Conservation (phyloP, 1,140 invertebrate species). For the Idris sp. region DNA sequence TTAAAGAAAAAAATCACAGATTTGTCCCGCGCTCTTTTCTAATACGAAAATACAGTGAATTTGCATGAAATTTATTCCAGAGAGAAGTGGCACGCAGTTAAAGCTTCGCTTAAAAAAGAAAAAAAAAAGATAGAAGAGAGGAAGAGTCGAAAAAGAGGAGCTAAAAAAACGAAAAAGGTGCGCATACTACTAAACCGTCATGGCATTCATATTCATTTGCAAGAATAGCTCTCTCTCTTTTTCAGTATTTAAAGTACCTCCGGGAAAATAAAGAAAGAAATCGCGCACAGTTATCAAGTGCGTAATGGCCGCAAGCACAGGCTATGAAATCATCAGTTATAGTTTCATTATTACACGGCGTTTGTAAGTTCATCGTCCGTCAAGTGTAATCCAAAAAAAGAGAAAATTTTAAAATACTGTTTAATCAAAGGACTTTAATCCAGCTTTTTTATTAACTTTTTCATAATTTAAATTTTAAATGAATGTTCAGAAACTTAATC, state of each 20-base stretch:
- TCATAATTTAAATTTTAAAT: no score
- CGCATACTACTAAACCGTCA: constrained; percentile 53
- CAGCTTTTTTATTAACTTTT: no score
- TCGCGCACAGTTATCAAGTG: constrained; percentile 51
- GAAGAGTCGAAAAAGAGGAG: constrained; percentile 2
- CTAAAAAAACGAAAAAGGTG: constrained; percentile 20
- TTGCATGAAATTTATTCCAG: constrained; percentile 50
- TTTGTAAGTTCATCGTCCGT: constrained; percentile 24
- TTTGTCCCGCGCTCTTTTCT: no score
- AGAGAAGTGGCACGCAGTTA: constrained; percentile 42
- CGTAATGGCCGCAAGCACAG: constrained; percentile 50
- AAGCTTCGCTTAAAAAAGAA: constrained; percentile 27
- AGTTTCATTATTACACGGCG: constrained; percentile 42
- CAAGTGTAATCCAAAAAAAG: constrained; percentile 19
- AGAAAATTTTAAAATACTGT: constrained; percentile 28
- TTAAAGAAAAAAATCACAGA: no score
- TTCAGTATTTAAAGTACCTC: constrained; percentile 49
- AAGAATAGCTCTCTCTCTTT: constrained; percentile 17
- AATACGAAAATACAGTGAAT: constrained; percentile 26
- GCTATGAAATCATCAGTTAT: constrained; percentile 28
- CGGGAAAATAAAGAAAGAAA: constrained; percentile 41
- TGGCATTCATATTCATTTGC: constrained; percentile 66
- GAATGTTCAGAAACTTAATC: no score
- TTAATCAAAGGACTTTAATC: constrained; percentile 7
- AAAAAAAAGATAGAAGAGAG: constrained; percentile 13